phyloP scores from a whole-genome alignment of 2,797 vertebrate genomes.

The Pteronotus mesoamericanus region DNA sequence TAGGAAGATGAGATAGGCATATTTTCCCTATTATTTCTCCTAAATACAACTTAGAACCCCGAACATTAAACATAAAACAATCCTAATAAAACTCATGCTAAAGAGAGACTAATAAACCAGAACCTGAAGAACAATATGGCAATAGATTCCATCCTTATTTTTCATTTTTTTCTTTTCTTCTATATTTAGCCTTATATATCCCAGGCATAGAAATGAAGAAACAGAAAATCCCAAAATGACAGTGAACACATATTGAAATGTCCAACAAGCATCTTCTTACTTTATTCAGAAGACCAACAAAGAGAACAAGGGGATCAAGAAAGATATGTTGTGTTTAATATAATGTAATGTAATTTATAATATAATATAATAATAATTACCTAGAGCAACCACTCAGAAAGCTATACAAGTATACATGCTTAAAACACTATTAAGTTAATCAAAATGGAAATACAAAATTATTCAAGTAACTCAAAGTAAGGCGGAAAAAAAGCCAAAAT shows the following conservation, averaged over 20 bases:
- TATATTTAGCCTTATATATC: not conserved
- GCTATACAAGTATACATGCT: not conserved
- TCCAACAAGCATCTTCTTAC: not conserved
- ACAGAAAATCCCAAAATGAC: not conserved
- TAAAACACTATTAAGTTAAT: not conserved
- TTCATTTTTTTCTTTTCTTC: not conserved
- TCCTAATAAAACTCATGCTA: not conserved
- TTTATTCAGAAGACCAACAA: not conserved
- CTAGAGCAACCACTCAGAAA: not conserved
- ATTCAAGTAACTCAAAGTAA: not conserved
- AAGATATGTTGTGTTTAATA: not conserved
- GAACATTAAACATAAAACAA: not conserved
- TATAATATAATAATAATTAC: not conserved
- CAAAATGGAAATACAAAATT: not conserved
- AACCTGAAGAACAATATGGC: not conserved
- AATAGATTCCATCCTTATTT: not conserved
- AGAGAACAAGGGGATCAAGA: not conserved
- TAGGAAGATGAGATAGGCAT: not conserved
- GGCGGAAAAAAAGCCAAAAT: not conserved
- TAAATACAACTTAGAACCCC: not conserved
- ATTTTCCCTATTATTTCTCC: not conserved
- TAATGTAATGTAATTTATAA: too few species aligned
- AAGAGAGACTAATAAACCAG: not conserved
- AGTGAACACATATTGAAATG: not conserved
- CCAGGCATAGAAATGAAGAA: not conserved